Evolutionary conservation across 2,888 invertebrate species (phyloP).

Genomic region (Ophraella communa): DNA sequence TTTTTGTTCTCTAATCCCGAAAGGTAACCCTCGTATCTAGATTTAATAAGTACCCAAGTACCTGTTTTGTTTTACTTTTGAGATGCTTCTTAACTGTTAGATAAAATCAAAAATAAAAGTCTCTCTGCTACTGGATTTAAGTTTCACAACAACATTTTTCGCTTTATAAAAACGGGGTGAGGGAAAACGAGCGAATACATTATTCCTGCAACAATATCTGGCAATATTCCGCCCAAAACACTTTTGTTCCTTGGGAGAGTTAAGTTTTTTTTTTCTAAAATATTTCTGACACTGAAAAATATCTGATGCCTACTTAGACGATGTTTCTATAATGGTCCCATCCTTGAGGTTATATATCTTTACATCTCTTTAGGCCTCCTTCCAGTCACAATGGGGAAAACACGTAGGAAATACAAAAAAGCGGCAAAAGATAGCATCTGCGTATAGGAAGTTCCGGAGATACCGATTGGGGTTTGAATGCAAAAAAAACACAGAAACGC

Average conservation of each 20-base stretch:
- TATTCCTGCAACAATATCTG: not conserved
- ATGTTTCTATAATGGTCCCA: slow-evolving; percentile 17
- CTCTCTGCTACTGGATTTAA: too few relatives aligned
- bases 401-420: slow-evolving; percentile 21
- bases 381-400: slow-evolving; percentile 19
- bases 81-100: not conserved
- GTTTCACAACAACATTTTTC: not conserved
- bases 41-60: too few relatives aligned
- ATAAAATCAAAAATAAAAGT: not conserved
- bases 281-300: slow-evolving; percentile 22
- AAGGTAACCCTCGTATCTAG: too few relatives aligned
- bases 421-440: slow-evolving; percentile 20
- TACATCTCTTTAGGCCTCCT: slow-evolving; percentile 16
- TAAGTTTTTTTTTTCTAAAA: slow-evolving; percentile 8
- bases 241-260: not conserved
- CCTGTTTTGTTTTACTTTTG: not conserved
- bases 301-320: slow-evolving; percentile 16
- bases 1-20: too few relatives aligned
- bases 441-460: slow-evolving; percentile 15
- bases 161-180: not conserved
- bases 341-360: slow-evolving; percentile 21
- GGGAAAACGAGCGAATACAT: not conserved
- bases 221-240: not conserved
- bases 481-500: slow-evolving; percentile 20
- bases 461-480: slow-evolving; percentile 16